Conservation (phyloP, 2,113 vertebrate species). For the Brachyhypopomus gauderio region DNA sequence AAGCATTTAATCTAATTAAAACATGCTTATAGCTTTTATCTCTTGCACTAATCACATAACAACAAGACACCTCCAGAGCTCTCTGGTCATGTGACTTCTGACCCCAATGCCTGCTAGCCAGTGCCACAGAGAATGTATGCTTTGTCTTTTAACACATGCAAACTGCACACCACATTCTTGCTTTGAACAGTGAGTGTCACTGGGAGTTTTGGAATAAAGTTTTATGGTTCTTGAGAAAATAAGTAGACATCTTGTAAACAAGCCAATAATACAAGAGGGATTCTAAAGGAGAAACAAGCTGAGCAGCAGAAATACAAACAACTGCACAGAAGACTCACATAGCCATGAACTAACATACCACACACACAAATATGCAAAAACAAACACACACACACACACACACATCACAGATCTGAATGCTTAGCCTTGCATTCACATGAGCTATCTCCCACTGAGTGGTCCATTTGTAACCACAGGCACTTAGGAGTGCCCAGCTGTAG, state of each 20-base stretch:
- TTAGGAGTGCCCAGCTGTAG: constrained; percentile 47
- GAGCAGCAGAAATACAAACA: constrained; percentile 11
- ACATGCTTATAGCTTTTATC: constrained; percentile 36
- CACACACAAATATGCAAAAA: constrained; percentile 30
- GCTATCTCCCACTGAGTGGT: constrained; percentile 35
- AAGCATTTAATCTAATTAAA: constrained; percentile 45
- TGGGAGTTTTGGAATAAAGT: constrained; percentile 12
- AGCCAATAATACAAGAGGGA: constrained; percentile 26
- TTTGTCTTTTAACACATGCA: constrained; percentile 7
- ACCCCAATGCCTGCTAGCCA: constrained; percentile 22
- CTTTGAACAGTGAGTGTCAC: background rate
- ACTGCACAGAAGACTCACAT: background rate
- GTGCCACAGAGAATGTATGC: background rate
- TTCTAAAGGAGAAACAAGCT: constrained; percentile 29
- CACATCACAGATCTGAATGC: constrained; percentile 46
- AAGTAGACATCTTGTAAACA: constrained; percentile 27
- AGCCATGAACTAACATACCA: constrained; percentile 3
- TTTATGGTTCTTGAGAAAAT: constrained; percentile 16
- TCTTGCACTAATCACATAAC: constrained; percentile 38
- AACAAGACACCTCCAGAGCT: constrained; percentile 37
- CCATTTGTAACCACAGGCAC: constrained; percentile 48
- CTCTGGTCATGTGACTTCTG: constrained; percentile 32
- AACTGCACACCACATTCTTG: constrained; percentile 30
- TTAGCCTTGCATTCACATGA: constrained; percentile 35
- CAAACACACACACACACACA: constrained; percentile 20